These are phyloP conservation scores for Physeter macrocephalus DNA, from an alignment of 2,113 vertebrate genomes.

Conservation along the genomic window DNA sequence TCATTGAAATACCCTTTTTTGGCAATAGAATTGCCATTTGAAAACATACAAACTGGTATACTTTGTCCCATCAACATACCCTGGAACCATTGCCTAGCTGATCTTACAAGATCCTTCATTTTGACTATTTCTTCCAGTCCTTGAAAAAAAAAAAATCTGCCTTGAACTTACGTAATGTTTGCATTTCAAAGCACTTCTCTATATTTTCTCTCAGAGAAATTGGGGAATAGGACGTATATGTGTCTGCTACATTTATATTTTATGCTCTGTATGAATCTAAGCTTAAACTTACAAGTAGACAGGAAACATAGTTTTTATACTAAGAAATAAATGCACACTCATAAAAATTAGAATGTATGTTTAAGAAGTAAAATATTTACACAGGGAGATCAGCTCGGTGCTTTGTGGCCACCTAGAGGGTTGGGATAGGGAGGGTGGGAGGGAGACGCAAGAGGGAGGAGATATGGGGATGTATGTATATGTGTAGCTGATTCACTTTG, in stretches of 20 bases:
- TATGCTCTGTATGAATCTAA: neutral
- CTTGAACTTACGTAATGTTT: neutral
- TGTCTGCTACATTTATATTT: neutral
- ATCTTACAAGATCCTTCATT: neutral
- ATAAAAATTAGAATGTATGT: neutral
- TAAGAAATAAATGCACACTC: conserved; percentile 9
- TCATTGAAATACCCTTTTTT: neutral
- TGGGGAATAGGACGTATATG: neutral
- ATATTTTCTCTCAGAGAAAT: neutral
- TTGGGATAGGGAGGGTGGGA: too few species aligned
- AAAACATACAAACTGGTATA: neutral
- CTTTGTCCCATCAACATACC: neutral
- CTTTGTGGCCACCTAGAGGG: too few species aligned
- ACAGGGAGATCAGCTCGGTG: too few species aligned
- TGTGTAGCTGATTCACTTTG: too few species aligned
- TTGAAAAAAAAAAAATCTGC: neutral
- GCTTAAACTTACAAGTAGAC: neutral
- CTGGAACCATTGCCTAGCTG: neutral
- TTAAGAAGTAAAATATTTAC: neutral
- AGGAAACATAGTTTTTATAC: neutral
- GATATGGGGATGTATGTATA: too few species aligned
- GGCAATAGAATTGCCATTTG: neutral
- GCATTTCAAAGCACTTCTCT: neutral
- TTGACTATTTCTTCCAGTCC: neutral
- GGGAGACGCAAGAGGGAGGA: too few species aligned